Evolutionary conservation across 2,888 invertebrate species (phyloP), one percentile per base, ranked within the genome.

Genomic region (Nemotelus pantherinus): DNA sequence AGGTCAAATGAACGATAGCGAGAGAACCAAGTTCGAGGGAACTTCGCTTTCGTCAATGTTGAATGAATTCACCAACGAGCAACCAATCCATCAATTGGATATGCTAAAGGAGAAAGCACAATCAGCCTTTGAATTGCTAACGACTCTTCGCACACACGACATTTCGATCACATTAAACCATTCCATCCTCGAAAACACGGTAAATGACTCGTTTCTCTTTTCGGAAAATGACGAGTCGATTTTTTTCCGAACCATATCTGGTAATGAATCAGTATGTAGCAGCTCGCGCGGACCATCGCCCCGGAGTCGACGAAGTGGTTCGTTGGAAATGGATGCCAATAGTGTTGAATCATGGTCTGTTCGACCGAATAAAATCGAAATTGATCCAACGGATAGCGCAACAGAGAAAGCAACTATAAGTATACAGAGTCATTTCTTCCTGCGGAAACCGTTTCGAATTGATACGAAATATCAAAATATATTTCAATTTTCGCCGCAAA

Each of bases 141-240:
- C 84, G 1, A 81, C 82, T 10, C 82, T 87, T 48, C 83, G 84
- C 3, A 83, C 84, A 6, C 82, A 86, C 41, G 86, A 86, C 80
- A 84, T 87, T 6, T 83, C 85, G 0, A 80, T 87, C 2, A 87
- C 87, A 0, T 80, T 87, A 0, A 87, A 86, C 78, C 83, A 85
- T 41, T 83, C 85, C 44, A 67, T 71, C n/a, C 83, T 86, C 65
- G 86, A 87, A 68, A 85, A 87, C 0, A 81, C 83, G 0, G 82
- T 82, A 2, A 82, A 83, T 0, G 82, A 84, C 2, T 77, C 81
- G 3, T 76, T 85, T 9, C 82, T 83, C 41, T 82, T 85, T 58
- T 83, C 85, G 0, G 86, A 86, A 10, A 84, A 83, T 4, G 87
- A 87, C 63, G 87, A 87, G 75, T 85, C 87, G 0, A 83, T 87